Evolutionary conservation across 2,113 vertebrate genomes (phyloP).

Genomic region (Hippolais icterina): DNA sequence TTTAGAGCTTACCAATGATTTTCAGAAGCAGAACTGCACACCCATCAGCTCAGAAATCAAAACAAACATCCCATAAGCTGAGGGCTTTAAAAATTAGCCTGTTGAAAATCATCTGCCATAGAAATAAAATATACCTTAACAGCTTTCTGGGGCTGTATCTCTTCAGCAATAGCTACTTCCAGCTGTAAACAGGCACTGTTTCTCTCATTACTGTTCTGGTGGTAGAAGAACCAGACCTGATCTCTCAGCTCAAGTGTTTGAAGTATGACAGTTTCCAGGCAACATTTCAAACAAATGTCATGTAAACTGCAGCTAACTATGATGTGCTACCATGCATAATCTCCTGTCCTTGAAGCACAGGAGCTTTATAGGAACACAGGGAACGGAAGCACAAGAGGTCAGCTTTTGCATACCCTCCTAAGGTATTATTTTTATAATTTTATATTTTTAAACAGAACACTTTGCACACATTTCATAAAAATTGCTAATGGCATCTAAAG

Average conservation of each 20-base stretch:
- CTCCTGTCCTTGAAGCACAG: slow-evolving; percentile 32
- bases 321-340: background rate
- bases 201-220: background rate
- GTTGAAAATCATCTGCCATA: background rate
- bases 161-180: background rate
- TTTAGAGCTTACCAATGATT: background rate
- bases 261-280: slow-evolving; percentile 39
- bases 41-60: background rate
- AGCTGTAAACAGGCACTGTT: background rate
- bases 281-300: slow-evolving; percentile 35
- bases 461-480: slow-evolving; percentile 1
- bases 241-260: slow-evolving; percentile 6
- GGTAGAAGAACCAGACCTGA: slow-evolving; percentile 4
- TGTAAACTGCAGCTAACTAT: background rate
- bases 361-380: background rate
- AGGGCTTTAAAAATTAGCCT: background rate
- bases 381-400: background rate
- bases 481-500: background rate
- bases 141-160: background rate
- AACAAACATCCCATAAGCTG: background rate
- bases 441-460: background rate
- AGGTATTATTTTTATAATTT: background rate
- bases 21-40: background rate
- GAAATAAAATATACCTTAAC: background rate
- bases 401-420: background rate